Conservation (phyloP, 2,888 invertebrate genomes). For the Syrphus vitripennis region DNA sequence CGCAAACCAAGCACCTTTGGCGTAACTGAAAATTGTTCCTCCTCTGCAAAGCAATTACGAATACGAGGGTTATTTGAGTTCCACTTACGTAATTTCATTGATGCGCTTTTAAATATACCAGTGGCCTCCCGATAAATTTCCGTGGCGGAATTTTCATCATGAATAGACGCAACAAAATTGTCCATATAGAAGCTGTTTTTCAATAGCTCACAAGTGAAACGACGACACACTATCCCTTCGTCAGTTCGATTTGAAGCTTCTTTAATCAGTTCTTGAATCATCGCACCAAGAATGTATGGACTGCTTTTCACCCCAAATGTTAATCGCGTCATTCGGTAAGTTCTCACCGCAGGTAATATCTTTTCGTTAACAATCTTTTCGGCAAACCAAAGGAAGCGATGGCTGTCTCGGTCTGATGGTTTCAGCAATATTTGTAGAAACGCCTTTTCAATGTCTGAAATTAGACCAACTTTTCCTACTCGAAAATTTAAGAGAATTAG, state of each 20-base stretch:
- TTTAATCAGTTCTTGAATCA: conserved; percentile 18
- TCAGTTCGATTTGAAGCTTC: conserved; percentile 9
- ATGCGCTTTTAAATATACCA: conserved; percentile 8
- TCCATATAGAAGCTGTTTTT: conserved; percentile 11
- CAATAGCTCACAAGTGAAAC: not conserved
- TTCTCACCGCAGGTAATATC: conserved; percentile 19
- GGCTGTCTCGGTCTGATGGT: conserved; percentile 63
- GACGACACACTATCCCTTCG: not conserved
- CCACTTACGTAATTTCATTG: conserved; percentile 34
- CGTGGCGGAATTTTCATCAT: not conserved
- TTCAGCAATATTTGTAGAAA: conserved; percentile 62
- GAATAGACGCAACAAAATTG: not conserved
- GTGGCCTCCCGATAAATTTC: not conserved
- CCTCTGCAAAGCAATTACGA: too few species aligned
- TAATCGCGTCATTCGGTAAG: conserved; percentile 47
- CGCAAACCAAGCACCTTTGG: conserved; percentile 25
- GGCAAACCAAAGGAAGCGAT: conserved; percentile 68
- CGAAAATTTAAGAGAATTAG: conserved; percentile 45
- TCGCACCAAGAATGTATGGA: conserved; percentile 19
- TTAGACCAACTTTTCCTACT: conserved; percentile 51
- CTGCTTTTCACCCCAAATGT: conserved; percentile 33
- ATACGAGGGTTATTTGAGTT: not conserved
- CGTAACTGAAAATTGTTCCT: not conserved
- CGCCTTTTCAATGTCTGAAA: conserved; percentile 38
- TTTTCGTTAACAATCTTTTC: conserved; percentile 8